A percentile compares a stretch with the other conserved stretches of the same genome.
These are phyloP conservation scores for Chaetodon trifasciatus DNA, from an alignment of 2,797 vertebrate genomes.

Conservation along the genomic window DNA sequence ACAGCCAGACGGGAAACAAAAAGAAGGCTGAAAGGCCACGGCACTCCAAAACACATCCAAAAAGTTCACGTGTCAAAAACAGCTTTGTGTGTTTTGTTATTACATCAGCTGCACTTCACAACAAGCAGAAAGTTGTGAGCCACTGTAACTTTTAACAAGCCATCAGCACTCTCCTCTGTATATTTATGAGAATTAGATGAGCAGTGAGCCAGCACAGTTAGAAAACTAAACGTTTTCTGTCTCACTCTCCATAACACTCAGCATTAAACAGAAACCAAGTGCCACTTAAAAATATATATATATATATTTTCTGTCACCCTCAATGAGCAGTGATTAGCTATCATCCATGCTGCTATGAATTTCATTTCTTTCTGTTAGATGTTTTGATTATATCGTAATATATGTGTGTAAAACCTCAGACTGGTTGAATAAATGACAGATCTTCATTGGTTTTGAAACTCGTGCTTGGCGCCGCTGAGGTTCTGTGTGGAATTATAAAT, in stretches of 20 bases:
- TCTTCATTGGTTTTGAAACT: constrained; percentile 3
- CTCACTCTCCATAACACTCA: neutral
- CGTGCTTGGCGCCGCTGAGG: no score
- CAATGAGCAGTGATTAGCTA: constrained; percentile 11
- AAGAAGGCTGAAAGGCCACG: neutral
- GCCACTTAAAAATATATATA: neutral
- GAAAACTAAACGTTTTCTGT: constrained; percentile 9
- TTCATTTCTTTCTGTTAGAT: constrained; percentile 1
- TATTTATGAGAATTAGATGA: constrained; percentile 20
- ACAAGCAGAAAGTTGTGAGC: neutral
- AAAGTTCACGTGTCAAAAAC: neutral
- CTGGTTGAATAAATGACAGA: neutral
- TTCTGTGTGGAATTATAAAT: constrained; percentile 22
- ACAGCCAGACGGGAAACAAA: neutral
- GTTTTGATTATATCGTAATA: neutral
- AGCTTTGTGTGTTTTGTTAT: neutral
- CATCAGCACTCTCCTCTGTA: neutral
- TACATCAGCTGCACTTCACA: neutral
- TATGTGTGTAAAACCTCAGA: neutral
- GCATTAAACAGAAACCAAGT: neutral
- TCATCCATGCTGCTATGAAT: neutral
- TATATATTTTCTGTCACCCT: neutral
- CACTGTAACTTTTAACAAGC: constrained; percentile 6
- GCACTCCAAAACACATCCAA: neutral
- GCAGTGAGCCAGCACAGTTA: neutral